Evolutionary conservation across 2,797 vertebrate genomes (phyloP), one percentile per base, ranked within the genome.

Genomic region (Phrynocephalus forsythii): DNA sequence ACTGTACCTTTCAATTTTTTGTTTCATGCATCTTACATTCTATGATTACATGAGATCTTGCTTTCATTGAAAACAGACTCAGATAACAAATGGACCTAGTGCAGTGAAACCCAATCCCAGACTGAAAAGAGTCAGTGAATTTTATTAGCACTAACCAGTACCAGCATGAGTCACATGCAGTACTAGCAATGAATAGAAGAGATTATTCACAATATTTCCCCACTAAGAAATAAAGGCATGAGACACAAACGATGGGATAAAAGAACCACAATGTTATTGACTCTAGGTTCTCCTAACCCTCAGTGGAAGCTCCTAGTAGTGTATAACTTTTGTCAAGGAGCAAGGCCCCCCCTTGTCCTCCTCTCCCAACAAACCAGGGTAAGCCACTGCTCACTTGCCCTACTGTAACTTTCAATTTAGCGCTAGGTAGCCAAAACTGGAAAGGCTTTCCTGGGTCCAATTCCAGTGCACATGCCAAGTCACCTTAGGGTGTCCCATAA

Each of bases 1-100:
- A 73, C 87, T 88, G 82, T 30, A 73, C 68, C 84, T 77, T 88
- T 88, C 82, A 88, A 80, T 80, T 79, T 73, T 38, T 84, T 84
- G 28, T 88, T 88, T 73, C 87, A 88, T 88, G 69, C 82, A 80
- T 84, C 44, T 79, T 38, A 84, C 76, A 88, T 7, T 73, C 83
- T 69, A 88, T 88, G 80, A 79, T 79, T 84, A 15, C 38, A 52
- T 73, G 84, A 88, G 33, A 73, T 52, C 82, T 80, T 66, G 28
- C 28, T 84, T 84, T 84, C 33, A 48, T 38, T 79, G 68, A 84
- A 84, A 88, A 63, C 38, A 75, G 15, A 20, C 56, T 84, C 76
- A 50, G 68, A 63, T 88, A 88, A 88, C 68, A 84, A 88, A 88
- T 80, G 38, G 76, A 67, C 87, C 68, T 73, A 28, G 56, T 38